phyloP scores from a whole-genome alignment of 2,888 invertebrate species.

The Eristalis arbustorum region DNA sequence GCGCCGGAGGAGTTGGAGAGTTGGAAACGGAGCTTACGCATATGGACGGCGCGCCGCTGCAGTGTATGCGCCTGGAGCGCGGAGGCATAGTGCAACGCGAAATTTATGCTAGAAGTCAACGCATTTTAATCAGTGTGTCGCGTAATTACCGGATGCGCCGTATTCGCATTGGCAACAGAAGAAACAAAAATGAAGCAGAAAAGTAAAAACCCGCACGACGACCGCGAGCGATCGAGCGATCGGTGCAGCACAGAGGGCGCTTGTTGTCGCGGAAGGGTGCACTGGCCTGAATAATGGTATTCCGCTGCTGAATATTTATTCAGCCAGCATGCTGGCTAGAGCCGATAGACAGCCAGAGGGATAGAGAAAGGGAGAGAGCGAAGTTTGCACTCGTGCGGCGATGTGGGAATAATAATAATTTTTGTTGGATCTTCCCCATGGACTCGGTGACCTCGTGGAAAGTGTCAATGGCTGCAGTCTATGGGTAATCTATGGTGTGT shows the following conservation, averaged over 20 bases:
- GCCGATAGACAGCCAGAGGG: neutral
- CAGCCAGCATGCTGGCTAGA: slow-evolving; percentile 19
- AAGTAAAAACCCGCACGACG: slow-evolving; percentile 4
- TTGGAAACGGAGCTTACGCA: slow-evolving; percentile 17
- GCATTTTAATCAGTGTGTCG: slow-evolving; percentile 80
- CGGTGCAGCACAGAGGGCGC: slow-evolving; percentile 32
- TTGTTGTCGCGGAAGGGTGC: slow-evolving; percentile 36
- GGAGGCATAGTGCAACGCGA: slow-evolving; percentile 47
- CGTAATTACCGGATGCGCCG: slow-evolving; percentile 79
- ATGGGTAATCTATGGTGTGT: neutral
- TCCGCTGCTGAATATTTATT: slow-evolving; percentile 41
- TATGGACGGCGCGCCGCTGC: neutral
- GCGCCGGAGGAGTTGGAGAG: neutral
- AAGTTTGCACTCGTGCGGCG: slow-evolving; percentile 7
- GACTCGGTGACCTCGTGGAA: slow-evolving; percentile 9
- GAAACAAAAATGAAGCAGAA: slow-evolving; percentile 23
- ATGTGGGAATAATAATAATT: slow-evolving; percentile 19
- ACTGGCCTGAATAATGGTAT: slow-evolving; percentile 37
- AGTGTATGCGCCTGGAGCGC: slow-evolving; percentile 10
- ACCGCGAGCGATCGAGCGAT: neutral
- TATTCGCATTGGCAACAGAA: neutral
- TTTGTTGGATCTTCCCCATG: neutral
- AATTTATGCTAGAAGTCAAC: slow-evolving; percentile 74
- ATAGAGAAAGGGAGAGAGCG: neutral
- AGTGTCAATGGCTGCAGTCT: slow-evolving; percentile 20